phyloP scores from a whole-genome alignment of 2,113 vertebrate genomes.

The Helogale parvula region DNA sequence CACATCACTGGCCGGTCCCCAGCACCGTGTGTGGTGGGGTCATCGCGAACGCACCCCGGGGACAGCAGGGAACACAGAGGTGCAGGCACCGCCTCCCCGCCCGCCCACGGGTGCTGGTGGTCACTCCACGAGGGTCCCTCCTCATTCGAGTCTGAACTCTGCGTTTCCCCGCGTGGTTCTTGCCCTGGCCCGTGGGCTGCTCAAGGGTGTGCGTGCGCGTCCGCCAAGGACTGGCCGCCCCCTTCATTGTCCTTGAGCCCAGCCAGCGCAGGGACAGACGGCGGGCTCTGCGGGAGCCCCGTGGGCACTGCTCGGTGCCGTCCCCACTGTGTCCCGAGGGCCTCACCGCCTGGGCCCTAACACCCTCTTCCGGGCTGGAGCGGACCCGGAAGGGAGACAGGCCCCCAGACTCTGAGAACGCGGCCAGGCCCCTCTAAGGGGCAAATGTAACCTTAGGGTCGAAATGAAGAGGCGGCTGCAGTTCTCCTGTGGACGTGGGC shows the following conservation, averaged over 20 bases:
- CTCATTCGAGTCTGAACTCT: neutral
- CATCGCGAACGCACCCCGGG: neutral
- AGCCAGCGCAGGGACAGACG: neutral
- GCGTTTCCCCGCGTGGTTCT: neutral
- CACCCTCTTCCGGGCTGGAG: too few relatives aligned
- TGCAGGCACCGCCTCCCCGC: neutral
- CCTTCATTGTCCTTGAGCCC: neutral
- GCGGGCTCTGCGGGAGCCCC: too few relatives aligned
- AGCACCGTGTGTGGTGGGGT: neutral
- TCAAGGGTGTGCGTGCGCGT: neutral
- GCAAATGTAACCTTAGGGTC: too few relatives aligned
- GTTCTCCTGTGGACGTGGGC: too few relatives aligned
- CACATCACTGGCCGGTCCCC: neutral
- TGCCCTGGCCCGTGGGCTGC: neutral
- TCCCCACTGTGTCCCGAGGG: too few relatives aligned
- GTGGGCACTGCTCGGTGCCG: too few relatives aligned
- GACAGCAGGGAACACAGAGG: too few relatives aligned
- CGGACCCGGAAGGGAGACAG: too few relatives aligned
- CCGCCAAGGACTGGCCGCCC: neutral
- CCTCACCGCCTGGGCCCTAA: too few relatives aligned
- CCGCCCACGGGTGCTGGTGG: neutral
- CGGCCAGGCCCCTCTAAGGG: too few relatives aligned
- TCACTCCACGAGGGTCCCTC: neutral
- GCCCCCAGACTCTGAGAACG: too few relatives aligned
- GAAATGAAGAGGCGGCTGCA: too few relatives aligned